Base-by-base conservation (phyloP, 1,140 invertebrate genomes). In the Trinorchestia longiramus region DNA sequence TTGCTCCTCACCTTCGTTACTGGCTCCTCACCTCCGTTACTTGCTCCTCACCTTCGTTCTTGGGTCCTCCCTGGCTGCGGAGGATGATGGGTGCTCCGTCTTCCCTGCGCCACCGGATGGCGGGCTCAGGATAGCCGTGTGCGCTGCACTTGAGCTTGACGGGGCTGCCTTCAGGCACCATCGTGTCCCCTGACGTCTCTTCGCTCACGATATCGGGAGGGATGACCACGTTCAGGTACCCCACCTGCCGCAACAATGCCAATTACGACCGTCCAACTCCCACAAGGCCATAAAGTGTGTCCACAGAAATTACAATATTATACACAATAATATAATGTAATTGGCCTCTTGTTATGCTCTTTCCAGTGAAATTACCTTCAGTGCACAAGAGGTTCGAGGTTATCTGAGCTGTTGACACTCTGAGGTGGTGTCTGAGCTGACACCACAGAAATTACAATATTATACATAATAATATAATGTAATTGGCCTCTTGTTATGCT, bases 181-280 rank as follows among this genome's bases (percentile, higher is more conserved):
- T 99, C 97, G 99, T 98, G 97, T 99, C 99, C 43, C 98, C 98
- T 91, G 98, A 98, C 6, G 98, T 99, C 97, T 99, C 98, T 97
- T 99, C 98, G 97, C 98, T 98, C 62, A 99, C 98, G 97, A 99
- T 99, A 97, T 99, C 99, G 47, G 99, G 99, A 40, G 99, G 99
- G 97, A 99, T 99, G 0, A 99, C 98, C 90, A 99, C 98, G 97
- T 99, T 98, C 97, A 99, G 97, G 97, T 98, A 92, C 53, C 96
- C 96, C 8, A 96, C 96, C 96, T 97, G 95, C 43, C 11, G 45
- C 42, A 77, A 19, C 11, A 36, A 77, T 6, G 47, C 8, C 47
- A 53, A 6, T 6, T 53, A 53, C 47, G 19, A 11, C 19, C 19
- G 8, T 11, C 47, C 47, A 53, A 53, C 19, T 6, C 47, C 19